Percentiles rank a stretch among this genome's conserved stretches.
These are phyloP conservation scores for Vesta saturnalis DNA, from an alignment of 2,888 invertebrate species.

Conservation along the genomic window DNA sequence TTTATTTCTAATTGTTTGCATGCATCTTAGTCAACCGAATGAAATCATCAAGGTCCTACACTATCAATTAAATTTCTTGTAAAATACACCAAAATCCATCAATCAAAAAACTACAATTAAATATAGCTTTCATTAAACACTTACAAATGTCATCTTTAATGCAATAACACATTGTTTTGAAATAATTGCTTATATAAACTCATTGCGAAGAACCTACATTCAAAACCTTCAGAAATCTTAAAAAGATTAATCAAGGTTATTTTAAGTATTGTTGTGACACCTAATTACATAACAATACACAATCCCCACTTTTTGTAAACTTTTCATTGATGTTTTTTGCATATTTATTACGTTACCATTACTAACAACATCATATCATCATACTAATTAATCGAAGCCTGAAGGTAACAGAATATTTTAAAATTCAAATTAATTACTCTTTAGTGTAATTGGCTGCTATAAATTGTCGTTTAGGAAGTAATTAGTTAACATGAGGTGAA, in stretches of 20 bases:
- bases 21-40: too few relatives aligned
- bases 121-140: too few relatives aligned
- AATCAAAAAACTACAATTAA: too few relatives aligned
- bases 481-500: background rate
- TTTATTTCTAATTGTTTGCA: too few relatives aligned
- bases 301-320: background rate
- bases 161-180: too few relatives aligned
- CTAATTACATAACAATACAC: background rate
- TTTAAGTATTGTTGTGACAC: background rate
- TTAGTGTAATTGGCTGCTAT: background rate
- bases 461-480: constrained; percentile 1
- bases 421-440: background rate
- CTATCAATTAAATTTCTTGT: too few relatives aligned
- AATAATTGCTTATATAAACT: too few relatives aligned
- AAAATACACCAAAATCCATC: too few relatives aligned
- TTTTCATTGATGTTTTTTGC: background rate
- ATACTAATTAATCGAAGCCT: background rate
- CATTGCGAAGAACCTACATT: too few relatives aligned
- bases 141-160: too few relatives aligned
- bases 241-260: background rate
- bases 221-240: background rate
- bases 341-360: background rate
- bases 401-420: background rate
- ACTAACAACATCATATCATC: background rate
- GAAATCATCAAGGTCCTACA: too few relatives aligned